These are phyloP conservation scores for Istiophorus platypterus DNA, from an alignment of 2,113 vertebrate genomes.

Conservation along the genomic window DNA sequence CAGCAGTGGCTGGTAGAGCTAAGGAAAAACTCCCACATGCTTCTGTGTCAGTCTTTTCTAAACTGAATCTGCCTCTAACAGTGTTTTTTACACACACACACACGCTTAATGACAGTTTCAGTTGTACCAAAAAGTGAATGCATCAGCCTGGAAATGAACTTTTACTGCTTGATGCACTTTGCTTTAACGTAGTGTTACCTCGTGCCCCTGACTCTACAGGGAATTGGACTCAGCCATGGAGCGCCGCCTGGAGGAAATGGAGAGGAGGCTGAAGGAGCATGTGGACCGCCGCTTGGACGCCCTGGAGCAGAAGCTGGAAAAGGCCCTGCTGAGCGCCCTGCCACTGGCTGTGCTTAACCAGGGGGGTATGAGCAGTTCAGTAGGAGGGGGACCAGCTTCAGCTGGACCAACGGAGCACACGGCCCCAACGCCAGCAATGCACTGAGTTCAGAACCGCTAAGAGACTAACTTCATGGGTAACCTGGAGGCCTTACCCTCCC, in stretches of 20 bases:
- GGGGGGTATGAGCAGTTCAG: neutral
- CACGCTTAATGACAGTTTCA: no score
- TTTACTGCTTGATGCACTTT: neutral
- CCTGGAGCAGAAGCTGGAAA: slow-evolving; percentile 82
- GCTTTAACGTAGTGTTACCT: neutral
- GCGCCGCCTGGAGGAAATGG: slow-evolving; percentile 82
- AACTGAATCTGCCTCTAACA: no score
- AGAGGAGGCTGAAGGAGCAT: slow-evolving; percentile 82
- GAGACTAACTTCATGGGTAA: neutral
- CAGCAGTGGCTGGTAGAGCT: no score
- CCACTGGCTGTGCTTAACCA: slow-evolving; percentile 33
- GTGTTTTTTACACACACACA: no score
- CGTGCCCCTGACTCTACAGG: neutral
- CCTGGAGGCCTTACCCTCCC: slow-evolving; percentile 5
- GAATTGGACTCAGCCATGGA: slow-evolving; percentile 76
- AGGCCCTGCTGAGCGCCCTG: slow-evolving; percentile 57
- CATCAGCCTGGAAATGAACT: neutral
- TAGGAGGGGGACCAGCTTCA: neutral
- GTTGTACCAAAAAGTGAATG: no score
- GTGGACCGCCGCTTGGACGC: slow-evolving; percentile 82
- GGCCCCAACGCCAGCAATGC: neutral
- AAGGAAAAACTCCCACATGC: no score
- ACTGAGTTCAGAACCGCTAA: slow-evolving; percentile 16
- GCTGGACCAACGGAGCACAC: neutral
- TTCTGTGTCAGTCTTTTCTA: no score